A percentile compares a stretch with the other conserved stretches of the same genome.
Evolutionary conservation across 2,113 vertebrate genomes (phyloP).

Genomic region (Ochotona curzoniae): DNA sequence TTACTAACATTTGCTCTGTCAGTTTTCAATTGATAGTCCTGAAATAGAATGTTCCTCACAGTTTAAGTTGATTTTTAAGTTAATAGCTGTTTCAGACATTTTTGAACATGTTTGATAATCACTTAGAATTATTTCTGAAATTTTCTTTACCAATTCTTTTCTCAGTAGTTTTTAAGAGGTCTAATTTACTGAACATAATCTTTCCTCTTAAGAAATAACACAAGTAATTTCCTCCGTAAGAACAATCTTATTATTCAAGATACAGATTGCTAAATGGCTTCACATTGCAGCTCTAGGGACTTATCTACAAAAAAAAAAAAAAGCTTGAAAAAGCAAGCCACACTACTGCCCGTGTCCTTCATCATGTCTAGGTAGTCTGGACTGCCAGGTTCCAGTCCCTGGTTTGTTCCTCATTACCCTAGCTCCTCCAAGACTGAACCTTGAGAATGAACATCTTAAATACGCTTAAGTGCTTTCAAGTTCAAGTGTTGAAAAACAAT

Average conservation of each 20-base stretch:
- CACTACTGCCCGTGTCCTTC: background rate
- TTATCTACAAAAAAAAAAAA: background rate
- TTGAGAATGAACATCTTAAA: background rate
- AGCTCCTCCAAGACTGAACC: background rate
- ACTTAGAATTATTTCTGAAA: background rate
- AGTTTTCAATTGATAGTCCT: background rate
- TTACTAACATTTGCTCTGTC: background rate
- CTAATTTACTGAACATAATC: background rate
- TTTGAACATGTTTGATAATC: background rate
- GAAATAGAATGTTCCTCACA: background rate
- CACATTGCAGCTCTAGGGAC: background rate
- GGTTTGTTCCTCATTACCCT: background rate
- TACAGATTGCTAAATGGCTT: no score
- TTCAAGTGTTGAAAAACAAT: background rate
- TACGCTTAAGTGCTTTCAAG: background rate
- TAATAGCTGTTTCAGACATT: background rate
- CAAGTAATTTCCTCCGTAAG: background rate
- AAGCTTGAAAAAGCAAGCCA: background rate
- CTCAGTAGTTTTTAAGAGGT: background rate
- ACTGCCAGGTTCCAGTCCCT: background rate
- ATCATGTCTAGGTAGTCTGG: background rate
- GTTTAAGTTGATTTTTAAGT: constrained; percentile 22
- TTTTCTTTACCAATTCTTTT: background rate
- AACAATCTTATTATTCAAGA: background rate
- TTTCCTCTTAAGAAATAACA: background rate